Evolutionary conservation across 2,888 invertebrate genomes (phyloP), one percentile per base, ranked within the genome.

Genomic region (Thumatha senex): DNA sequence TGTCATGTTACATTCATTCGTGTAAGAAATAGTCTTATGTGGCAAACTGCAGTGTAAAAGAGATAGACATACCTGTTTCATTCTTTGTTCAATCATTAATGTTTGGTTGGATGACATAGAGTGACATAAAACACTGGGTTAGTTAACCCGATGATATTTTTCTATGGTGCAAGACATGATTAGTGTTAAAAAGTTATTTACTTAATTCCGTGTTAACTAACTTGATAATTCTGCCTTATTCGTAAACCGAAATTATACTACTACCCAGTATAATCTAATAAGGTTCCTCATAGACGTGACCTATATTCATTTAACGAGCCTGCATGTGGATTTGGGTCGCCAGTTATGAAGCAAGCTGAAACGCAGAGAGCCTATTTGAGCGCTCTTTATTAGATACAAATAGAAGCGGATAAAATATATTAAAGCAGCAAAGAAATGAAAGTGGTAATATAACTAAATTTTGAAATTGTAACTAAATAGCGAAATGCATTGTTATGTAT

Each of bases 291-390:
- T 50, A 58, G 55, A 63, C 67, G 56, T 72, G 78, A 75, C 80
- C 80, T 58, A 78, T 53, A 69, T 78, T 61, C 57, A 42, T 50
- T 51, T 56, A 67, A 70, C 63, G 61, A 69, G 59, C 57, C 68
- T 61, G 36, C 48, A 48, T 33, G 53, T 51, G 60, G 68, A 62
- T 66, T 58, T 48, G 56, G 70, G 69, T 61, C 63, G 57, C 46
- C 54, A 63, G 63, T 62, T 40, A 31, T 15, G 29, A 38, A 39
- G 46, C 38, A 46, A 61, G 36, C 48, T 53, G 42, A 60, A 71
- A 63, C 58, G 58, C 60, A 31, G 36, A 44, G 40, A 55, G 54
- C 56, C 58, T 55, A 52, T 56, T 55, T 67, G 52, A 53, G 36
- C 42, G 18, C 7, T 10, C 3, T 34, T 18, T 24, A 24, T 10